Conservation (phyloP, 1,140 invertebrate genomes). For the Lasioglossum albipes region DNA sequence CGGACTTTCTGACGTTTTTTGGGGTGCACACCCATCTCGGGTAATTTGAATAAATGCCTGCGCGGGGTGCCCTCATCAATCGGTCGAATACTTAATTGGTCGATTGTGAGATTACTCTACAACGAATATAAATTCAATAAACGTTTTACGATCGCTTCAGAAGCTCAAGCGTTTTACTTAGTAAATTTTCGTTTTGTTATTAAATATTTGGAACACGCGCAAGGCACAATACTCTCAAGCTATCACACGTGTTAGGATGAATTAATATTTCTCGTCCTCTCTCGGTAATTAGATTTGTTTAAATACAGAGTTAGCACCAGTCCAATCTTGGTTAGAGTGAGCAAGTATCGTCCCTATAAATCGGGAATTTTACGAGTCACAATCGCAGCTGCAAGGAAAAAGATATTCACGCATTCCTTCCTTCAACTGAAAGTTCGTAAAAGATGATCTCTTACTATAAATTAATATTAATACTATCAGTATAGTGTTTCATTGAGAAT, state of each 20-base stretch:
- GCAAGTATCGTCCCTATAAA: conserved; percentile 63
- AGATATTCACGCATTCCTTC: conserved; percentile 17
- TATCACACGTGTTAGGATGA: conserved; percentile 71
- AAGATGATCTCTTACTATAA: conserved; percentile 33
- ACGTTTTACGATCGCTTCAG: conserved; percentile 54
- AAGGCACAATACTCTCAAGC: conserved; percentile 77
- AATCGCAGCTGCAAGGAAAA: conserved; percentile 39
- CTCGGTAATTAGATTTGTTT: conserved; percentile 58
- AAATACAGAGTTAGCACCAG: conserved; percentile 67
- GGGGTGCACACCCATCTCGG: conserved; percentile 61
- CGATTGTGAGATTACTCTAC: conserved; percentile 75
- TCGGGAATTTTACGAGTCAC: conserved; percentile 48
- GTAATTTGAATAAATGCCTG: conserved; percentile 67
- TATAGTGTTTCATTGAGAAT: conserved; percentile 36
- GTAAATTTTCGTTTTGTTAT: conserved; percentile 56
- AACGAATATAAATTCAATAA: conserved; percentile 72
- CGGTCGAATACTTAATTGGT: conserved; percentile 75
- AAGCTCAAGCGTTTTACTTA: conserved; percentile 63
- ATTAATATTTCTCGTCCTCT: conserved; percentile 52
- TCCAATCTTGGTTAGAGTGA: conserved; percentile 67
- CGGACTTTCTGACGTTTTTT: conserved; percentile 68
- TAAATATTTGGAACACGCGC: conserved; percentile 72
- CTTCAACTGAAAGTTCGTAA: conserved; percentile 34
- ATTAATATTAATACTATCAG: conserved; percentile 38
- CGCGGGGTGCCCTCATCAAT: conserved; percentile 66